Evolutionary conservation across 2,888 invertebrate species (phyloP).

Genomic region (Agrotis clavis): DNA sequence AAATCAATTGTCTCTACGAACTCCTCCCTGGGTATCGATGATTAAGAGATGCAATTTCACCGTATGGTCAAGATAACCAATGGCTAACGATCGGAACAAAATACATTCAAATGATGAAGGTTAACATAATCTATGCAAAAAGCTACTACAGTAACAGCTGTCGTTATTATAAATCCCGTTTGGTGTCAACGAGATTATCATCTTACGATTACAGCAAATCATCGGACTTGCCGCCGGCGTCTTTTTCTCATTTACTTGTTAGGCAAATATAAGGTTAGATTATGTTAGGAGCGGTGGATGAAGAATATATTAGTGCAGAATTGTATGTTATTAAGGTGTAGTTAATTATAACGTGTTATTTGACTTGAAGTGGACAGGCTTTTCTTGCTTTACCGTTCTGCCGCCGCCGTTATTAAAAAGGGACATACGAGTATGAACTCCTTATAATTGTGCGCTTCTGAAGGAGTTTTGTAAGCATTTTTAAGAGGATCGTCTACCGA

Average conservation of each 20-base stretch:
- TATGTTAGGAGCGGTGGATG: not conserved
- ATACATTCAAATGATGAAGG: conserved; percentile 8
- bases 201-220: conserved; percentile 42
- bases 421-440: too few species aligned
- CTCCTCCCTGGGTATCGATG: too few species aligned
- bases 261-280: conserved; percentile 23
- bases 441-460: too few species aligned
- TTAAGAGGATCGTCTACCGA: too few species aligned
- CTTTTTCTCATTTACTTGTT: conserved; percentile 31
- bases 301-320: conserved; percentile 23
- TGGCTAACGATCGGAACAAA: conserved; percentile 11
- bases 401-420: too few species aligned
- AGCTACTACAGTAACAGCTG: conserved; percentile 31
- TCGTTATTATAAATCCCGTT: conserved; percentile 50
- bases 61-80: not conserved
- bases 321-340: not conserved
- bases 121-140: conserved; percentile 22
- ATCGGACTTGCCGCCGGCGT: conserved; percentile 20
- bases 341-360: not conserved
- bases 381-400: too few species aligned
- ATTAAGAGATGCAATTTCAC: not conserved
- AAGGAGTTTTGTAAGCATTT: too few species aligned
- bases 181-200: conserved; percentile 27
- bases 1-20: too few species aligned
- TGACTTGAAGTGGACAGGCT: too few species aligned